Evolutionary conservation across 1,140 invertebrate species (phyloP).

Genomic region (Chlorops oryzae): DNA sequence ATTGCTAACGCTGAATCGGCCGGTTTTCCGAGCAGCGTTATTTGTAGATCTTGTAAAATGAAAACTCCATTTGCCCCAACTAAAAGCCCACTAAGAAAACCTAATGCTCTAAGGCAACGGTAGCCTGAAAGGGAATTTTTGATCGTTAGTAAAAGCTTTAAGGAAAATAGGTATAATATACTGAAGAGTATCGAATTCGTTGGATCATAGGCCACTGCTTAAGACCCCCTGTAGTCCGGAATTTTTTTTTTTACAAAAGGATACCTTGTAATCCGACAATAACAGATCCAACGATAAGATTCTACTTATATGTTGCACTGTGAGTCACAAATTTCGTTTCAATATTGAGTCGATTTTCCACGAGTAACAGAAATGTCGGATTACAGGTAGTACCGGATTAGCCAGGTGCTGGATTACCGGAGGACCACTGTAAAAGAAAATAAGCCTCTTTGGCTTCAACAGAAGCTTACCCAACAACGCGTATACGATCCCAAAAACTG

Average conservation of each 20-base stretch:
- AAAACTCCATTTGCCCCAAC: slow-evolving; percentile 62
- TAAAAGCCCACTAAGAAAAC: slow-evolving; percentile 82
- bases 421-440: background rate
- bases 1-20: slow-evolving; percentile 44
- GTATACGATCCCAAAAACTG: slow-evolving; percentile 56
- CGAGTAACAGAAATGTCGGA: no score
- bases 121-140: slow-evolving; percentile 65
- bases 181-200: background rate
- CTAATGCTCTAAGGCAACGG: slow-evolving; percentile 81
- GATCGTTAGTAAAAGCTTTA: slow-evolving; percentile 1
- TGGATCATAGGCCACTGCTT: no score
- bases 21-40: slow-evolving; percentile 40
- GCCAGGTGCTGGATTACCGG: background rate
- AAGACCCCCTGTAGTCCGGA: no score
- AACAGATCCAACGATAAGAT: background rate
- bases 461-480: slow-evolving; percentile 53
- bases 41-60: slow-evolving; percentile 40
- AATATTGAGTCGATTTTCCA: slow-evolving; percentile 5
- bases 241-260: background rate
- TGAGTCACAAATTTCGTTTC: background rate
- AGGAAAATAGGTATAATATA: background rate
- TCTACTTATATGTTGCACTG: background rate
- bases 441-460: background rate
- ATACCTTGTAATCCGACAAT: background rate
- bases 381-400: background rate